These are phyloP conservation scores for Sus scrofa DNA, from an alignment of 2,113 vertebrate species.

Conservation along the genomic window T2T-Sscrofa CM000817.6:167297001-167297500, in stretches of 20 bases:
- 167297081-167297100: not conserved
- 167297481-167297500: not conserved
- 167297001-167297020: not conserved
- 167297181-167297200: not conserved
- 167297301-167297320: not conserved
- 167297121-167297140: not conserved
- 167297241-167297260: not conserved
- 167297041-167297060: not conserved
- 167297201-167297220: not conserved
- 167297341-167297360: constrained; percentile 13
- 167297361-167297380: constrained; percentile 21
- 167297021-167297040: not conserved
- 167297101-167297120: not conserved
- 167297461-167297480: not conserved
- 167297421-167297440: not conserved
- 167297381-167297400: constrained; percentile 28
- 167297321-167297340: not conserved
- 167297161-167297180: constrained; percentile 27
- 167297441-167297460: not conserved
- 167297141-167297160: not conserved
- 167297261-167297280: constrained; percentile 17
- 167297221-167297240: not conserved
- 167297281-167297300: not conserved
- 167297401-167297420: not conserved
- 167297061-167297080: not conserved